Conservation (phyloP, 2,888 invertebrate genomes). For the Leptinotarsa rubiginosa region DNA sequence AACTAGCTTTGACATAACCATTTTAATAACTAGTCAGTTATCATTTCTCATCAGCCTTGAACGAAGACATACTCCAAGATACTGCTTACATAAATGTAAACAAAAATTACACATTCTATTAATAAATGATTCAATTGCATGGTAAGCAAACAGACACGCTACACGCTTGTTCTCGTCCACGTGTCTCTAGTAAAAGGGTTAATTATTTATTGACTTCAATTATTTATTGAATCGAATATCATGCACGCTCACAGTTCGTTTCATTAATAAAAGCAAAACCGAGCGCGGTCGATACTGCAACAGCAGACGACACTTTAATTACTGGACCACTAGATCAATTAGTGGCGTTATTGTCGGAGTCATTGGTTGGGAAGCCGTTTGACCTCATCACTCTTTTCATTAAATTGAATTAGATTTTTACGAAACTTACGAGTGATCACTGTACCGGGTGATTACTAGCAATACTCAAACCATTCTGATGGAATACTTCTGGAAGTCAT, state of each 20-base stretch:
- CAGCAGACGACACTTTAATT: slow-evolving; percentile 34
- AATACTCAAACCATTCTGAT: no score
- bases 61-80: neutral
- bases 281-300: slow-evolving; percentile 23
- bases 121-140: slow-evolving; percentile 45
- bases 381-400: slow-evolving; percentile 29
- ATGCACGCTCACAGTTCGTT: slow-evolving; percentile 29
- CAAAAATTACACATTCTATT: slow-evolving; percentile 29
- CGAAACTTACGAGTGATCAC: neutral
- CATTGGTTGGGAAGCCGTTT: slow-evolving; percentile 20
- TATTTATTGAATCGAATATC: slow-evolving; percentile 37
- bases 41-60: neutral
- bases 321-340: slow-evolving; percentile 29
- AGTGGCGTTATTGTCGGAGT: slow-evolving; percentile 21
- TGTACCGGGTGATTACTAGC: no score
- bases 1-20: neutral
- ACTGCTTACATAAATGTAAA: slow-evolving; percentile 27
- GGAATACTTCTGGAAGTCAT: no score
- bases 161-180: slow-evolving; percentile 23
- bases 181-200: slow-evolving; percentile 26
- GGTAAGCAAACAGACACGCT: slow-evolving; percentile 35
- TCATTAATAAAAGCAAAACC: slow-evolving; percentile 33
- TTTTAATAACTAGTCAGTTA: neutral
- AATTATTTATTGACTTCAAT: slow-evolving; percentile 34
- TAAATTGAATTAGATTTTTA: neutral